Base-by-base conservation (phyloP, 2,797 vertebrate genomes). In the Emydoidea blandingii region DNA sequence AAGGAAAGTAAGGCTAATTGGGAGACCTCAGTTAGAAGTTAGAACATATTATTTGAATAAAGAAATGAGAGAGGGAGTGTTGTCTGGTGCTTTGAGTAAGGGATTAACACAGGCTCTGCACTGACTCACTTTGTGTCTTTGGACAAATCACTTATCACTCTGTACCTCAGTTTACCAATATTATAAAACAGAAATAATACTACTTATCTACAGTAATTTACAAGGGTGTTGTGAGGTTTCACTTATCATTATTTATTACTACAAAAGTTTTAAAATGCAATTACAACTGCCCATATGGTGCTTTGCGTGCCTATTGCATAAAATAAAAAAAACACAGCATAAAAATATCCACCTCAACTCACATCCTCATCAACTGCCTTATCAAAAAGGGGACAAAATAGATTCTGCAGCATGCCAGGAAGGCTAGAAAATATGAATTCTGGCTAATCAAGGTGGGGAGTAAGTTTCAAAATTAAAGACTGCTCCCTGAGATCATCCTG, bases 321-420 rank as follows among this genome's bases (percentile, higher is more conserved):
- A 83, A 79, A 85, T 0, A 79, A 72, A 72, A 72, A 72, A 72
- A 37, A 5, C 65, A 72, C n/a, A 72, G 9, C 18, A 10, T 87
- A 78, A 95, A 95, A 93, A 94, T n/a, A 94, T 12, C 62, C 41
- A 3, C 34, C 34, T 53, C 44, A 76, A 34, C 37, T 78, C 10
- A 82, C 12, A 31, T 52, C 41, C 54, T 83, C 50, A 59, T 44
- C 49, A 87, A 89, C 3, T 83, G 57, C 7, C 79, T 0, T 0
- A 62, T 6, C 1, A 85, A 41, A 41, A 86, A 23, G 56, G 37
- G 65, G 34, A 37, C 5, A 65, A 27, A 85, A 54, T 10, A 83
- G 6, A 10, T 12, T 81, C 10, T 54, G 29, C 6, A 84, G 76
- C 34, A 50, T 2, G 4, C 21, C 56, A 65, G 8, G 53, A 83